phyloP scores from a whole-genome alignment of 2,113 vertebrate genomes.

The Pseudois nayaur region DNA sequence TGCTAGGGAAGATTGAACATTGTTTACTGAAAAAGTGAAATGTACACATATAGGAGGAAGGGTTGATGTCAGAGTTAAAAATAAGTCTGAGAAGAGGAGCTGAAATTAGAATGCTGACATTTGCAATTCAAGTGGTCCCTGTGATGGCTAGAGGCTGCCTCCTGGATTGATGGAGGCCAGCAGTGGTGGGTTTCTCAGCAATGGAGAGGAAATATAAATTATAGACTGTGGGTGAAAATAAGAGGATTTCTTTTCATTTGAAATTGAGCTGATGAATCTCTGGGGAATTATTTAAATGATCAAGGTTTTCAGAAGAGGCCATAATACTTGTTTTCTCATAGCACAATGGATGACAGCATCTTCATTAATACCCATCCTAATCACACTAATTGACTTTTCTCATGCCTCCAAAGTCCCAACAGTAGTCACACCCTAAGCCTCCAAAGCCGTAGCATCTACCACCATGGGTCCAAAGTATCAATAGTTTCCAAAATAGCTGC shows the following conservation, averaged over 20 bases:
- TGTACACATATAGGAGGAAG: not conserved
- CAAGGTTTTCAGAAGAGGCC: not conserved
- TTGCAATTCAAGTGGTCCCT: not conserved
- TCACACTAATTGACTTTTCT: not conserved
- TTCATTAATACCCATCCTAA: not conserved
- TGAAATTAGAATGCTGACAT: not conserved
- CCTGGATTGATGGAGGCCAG: no score
- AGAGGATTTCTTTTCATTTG: not conserved
- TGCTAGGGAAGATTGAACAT: not conserved
- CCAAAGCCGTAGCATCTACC: not conserved
- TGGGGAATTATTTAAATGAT: not conserved
- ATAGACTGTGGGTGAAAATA: not conserved
- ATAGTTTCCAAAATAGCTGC: not conserved
- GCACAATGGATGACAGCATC: not conserved
- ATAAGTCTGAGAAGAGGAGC: not conserved
- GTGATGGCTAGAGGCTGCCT: not conserved
- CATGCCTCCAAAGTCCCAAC: not conserved
- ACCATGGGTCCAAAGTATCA: not conserved
- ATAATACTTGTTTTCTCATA: not conserved
- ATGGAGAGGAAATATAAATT: not conserved
- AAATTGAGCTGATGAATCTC: not conserved
- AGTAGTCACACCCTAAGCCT: not conserved
- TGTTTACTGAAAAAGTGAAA: conserved; percentile 8
- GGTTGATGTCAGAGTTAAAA: conserved; percentile 22
- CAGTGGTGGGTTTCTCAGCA: not conserved